Conservation (phyloP, 2,113 vertebrate genomes). For the Mus pahari region DNA sequence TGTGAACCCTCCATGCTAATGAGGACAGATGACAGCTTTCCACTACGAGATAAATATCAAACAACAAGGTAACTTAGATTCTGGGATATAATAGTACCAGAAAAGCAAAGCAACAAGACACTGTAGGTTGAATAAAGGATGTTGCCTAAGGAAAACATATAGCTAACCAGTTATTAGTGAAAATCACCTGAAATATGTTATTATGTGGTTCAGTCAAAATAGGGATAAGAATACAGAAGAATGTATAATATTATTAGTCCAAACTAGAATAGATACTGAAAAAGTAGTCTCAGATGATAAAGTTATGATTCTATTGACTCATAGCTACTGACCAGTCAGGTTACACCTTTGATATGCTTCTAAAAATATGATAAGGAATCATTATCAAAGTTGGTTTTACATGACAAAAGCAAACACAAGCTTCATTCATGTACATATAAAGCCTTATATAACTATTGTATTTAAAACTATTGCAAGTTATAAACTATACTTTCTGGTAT, state of each 20-base stretch:
- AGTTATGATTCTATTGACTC: neutral
- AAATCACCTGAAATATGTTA: neutral
- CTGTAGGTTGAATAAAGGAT: neutral
- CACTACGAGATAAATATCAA: neutral
- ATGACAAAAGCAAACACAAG: neutral
- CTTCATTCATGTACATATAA: neutral
- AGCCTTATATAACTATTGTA: neutral
- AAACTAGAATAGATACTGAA: constrained; percentile 1
- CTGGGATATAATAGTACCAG: neutral
- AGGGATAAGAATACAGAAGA: neutral
- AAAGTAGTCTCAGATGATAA: neutral
- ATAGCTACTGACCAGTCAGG: neutral
- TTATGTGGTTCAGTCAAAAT: constrained; percentile 9
- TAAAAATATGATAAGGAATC: neutral
- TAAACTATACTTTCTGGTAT: neutral
- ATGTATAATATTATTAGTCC: neutral
- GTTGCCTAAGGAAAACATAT: neutral
- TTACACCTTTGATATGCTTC: neutral
- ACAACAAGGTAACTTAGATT: neutral
- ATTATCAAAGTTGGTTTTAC: neutral
- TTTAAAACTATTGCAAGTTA: neutral
- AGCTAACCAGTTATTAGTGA: neutral
- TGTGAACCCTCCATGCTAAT: neutral
- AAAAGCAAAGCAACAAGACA: neutral
- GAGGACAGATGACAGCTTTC: neutral